Evolutionary conservation across 1,140 invertebrate genomes (phyloP).

Genomic region (Magallana angulata): DNA sequence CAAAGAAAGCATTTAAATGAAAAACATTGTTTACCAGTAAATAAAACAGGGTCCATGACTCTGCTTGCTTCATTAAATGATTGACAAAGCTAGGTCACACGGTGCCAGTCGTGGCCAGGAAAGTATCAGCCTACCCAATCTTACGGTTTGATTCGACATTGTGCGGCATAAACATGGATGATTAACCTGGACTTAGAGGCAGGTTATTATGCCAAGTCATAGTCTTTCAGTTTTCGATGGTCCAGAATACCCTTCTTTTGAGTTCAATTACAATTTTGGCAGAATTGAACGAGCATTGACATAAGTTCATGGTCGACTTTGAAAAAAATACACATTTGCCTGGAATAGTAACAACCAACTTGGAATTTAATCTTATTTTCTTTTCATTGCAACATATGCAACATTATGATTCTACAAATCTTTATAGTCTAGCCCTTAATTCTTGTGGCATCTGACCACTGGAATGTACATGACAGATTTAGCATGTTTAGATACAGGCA

Average conservation of each 20-base stretch:
- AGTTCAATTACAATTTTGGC: neutral
- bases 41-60: conserved; percentile 26
- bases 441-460: too few species aligned
- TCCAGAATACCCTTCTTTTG: neutral
- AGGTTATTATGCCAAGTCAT: conserved; percentile 1
- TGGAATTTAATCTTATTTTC: too few species aligned
- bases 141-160: neutral
- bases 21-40: conserved; percentile 34
- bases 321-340: too few species aligned
- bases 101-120: neutral
- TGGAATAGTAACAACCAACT: too few species aligned
- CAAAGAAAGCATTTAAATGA: conserved; percentile 36
- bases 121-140: conserved; percentile 2
- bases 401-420: too few species aligned
- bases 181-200: neutral
- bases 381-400: too few species aligned
- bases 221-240: neutral
- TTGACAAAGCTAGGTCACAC: conserved; percentile 17
- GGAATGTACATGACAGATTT: too few species aligned
- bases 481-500: too few species aligned
- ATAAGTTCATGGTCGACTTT: too few species aligned
- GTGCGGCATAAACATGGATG: conserved; percentile 8
- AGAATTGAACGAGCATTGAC: neutral
- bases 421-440: too few species aligned
- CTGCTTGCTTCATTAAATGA: conserved; percentile 23